Base-by-base conservation (phyloP, 2,888 invertebrate species). In the Meloe dianella region DNA sequence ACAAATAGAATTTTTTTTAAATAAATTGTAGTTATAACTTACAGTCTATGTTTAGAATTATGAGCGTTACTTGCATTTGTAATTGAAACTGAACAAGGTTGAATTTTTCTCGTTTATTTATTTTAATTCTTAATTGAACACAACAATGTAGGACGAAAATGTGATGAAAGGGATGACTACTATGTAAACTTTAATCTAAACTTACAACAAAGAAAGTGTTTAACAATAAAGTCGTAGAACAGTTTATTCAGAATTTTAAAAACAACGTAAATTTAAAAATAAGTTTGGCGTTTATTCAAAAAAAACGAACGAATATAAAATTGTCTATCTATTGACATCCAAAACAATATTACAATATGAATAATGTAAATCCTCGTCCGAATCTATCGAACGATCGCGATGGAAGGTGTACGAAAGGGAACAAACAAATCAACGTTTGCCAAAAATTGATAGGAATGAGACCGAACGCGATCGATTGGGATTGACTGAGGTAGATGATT, bases 1-100 rank as follows among this genome's bases (percentile, higher is more conserved):
- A 20, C 10, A 51, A 64, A 57, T 57, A 29, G 30, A 14, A 47
- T 59, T 62, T 56, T 8, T 27, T 27, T 27, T 3, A 4, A 27
- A 27, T 3, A 27, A 27, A 27, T 27, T 27, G 2, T 27, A 27
- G 27, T 27, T 27, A 27, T 3, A n/a, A 41, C 35, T 41, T 41
- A 41, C 41, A 17, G 7, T 32, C 1, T 7, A 32, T 9, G 7
- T 32, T 32, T 14, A 35, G n/a, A n/a, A 35, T 35, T 35, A 35
- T n/a, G n/a, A n/a, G n/a, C n/a, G n/a, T n/a, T n/a, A n/a, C n/a
- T n/a, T n/a, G n/a, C n/a, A n/a, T n/a, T n/a, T n/a, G n/a, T n/a
- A n/a, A n/a, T n/a, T n/a, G 2, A 35, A 35, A 32, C 14, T 35
- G 35, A 2, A 35, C 35, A 35, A 35, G 35, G 35, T 35, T 14